Base-by-base conservation (phyloP, 2,797 vertebrate species). In the Molossus alvarezi region DNA sequence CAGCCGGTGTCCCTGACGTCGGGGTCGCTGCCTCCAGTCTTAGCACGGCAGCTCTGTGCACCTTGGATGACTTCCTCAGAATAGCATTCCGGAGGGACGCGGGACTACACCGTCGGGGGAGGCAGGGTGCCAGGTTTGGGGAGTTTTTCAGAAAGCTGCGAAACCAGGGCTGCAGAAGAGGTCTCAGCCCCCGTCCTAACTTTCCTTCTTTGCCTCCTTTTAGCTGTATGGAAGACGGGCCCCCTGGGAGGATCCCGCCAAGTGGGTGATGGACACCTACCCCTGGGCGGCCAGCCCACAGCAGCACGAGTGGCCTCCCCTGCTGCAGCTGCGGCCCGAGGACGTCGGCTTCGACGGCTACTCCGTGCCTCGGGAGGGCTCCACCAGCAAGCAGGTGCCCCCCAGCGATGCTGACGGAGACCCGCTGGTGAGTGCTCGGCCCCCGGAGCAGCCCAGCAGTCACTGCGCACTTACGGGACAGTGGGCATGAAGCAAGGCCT, bases 261-360 rank as follows among this genome's bases (percentile, higher is more conserved):
- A 99, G 89, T 99, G 99, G 99, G 99, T 99, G 53, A 99, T 99
- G 96, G 99, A 99, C 97, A 99, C 99, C 6, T 99, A 99, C 89
- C 99, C 99, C 0, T 99, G 99, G 99, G 98, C 99, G 0, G 98
- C 99, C 75, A 98, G 98, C 48, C 99, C 99, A 0, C 98, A 99
- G 84, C 99, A 99, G 20, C 98, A 99, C 0, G 99, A 99, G 95
- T 99, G 99, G 99, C 99, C 99, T 2, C 99, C 99, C 0, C 98
- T 99, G 94, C 98, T 99, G 6, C 99, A 99, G 98, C 99, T 99
- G 67, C 98, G 99, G 18, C 99, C 99, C 0, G 99, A 99, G 96
- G 99, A 99, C 0, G 99, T 99, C n/a, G 99, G 99, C 12, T 99
- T 99, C 2, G 99, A 99, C 0, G 99, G 99, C 81, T 99, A 99